Conservation (phyloP, 2,797 vertebrate genomes). For the Poecile montanus region DNA sequence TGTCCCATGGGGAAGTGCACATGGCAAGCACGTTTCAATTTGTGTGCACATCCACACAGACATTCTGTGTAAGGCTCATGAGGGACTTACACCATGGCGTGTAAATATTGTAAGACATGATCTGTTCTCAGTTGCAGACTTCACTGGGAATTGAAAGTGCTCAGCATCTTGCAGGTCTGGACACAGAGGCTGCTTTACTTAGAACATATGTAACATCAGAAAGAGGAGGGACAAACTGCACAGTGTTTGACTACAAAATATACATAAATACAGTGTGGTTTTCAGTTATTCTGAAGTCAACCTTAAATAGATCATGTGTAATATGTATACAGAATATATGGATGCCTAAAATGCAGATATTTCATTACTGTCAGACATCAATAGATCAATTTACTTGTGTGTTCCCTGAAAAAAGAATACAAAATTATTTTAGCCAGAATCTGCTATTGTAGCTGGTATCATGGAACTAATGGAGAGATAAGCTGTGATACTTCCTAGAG, state of each 20-base stretch:
- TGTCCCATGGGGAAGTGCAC: neutral
- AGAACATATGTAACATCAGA: neutral
- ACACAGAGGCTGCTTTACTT: neutral
- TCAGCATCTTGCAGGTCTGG: neutral
- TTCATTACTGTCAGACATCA: neutral
- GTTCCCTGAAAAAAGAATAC: neutral
- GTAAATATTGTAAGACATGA: neutral
- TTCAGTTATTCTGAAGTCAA: neutral
- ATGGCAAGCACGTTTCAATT: neutral
- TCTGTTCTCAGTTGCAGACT: neutral
- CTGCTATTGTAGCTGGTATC: neutral
- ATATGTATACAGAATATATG: neutral
- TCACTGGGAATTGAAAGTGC: neutral
- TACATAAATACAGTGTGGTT: neutral
- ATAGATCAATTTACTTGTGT: neutral
- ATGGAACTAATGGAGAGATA: neutral
- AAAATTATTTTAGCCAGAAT: neutral
- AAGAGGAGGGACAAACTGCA: neutral
- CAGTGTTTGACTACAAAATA: neutral
- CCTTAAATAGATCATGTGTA: neutral
- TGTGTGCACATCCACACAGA: neutral
- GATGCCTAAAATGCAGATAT: neutral
- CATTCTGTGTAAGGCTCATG: neutral
- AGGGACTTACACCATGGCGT: accelerated
- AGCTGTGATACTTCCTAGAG: neutral